phyloP scores from a whole-genome alignment of 2,113 vertebrate genomes.

The Apaloderma vittatum region DNA sequence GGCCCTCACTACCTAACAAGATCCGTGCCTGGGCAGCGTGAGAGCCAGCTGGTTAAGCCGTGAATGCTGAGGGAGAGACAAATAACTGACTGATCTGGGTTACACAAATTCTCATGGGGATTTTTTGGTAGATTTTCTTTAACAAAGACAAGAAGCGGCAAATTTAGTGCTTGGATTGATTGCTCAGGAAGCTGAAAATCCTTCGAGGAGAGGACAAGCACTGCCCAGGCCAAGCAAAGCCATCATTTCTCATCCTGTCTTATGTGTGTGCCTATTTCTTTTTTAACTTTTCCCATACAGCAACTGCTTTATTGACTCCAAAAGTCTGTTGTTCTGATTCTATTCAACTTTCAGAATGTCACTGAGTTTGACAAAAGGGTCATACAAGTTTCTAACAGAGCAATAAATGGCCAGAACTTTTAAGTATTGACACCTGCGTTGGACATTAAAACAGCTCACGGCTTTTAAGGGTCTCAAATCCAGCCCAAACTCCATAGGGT shows the following conservation, averaged over 20 bases:
- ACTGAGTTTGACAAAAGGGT: background rate
- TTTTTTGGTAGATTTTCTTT: constrained; percentile 63
- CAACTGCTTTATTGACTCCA: background rate
- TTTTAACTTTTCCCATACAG: constrained; percentile 24
- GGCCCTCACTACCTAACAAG: background rate
- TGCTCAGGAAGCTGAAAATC: constrained; percentile 51
- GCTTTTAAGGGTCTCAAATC: background rate
- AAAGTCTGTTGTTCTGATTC: background rate
- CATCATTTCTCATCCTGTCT: constrained; percentile 47
- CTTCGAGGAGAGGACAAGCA: constrained; percentile 5
- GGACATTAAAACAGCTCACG: background rate
- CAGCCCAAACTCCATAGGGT: background rate
- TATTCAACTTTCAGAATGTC: background rate
- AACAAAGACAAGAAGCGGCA: background rate
- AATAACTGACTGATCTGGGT: constrained; percentile 70
- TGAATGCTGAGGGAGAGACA: constrained; percentile 32
- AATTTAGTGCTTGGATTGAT: constrained; percentile 68
- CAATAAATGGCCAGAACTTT: background rate
- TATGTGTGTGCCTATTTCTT: background rate
- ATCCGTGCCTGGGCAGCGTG: background rate
- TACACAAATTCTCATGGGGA: constrained; percentile 40
- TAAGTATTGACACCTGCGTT: background rate
- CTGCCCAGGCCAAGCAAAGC: constrained; percentile 9
- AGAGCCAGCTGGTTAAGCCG: background rate
- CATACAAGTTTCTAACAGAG: background rate